These are phyloP conservation scores for Polydrusus pterygomalis DNA, from an alignment of 2,888 invertebrate genomes.

Conservation along the genomic window DNA sequence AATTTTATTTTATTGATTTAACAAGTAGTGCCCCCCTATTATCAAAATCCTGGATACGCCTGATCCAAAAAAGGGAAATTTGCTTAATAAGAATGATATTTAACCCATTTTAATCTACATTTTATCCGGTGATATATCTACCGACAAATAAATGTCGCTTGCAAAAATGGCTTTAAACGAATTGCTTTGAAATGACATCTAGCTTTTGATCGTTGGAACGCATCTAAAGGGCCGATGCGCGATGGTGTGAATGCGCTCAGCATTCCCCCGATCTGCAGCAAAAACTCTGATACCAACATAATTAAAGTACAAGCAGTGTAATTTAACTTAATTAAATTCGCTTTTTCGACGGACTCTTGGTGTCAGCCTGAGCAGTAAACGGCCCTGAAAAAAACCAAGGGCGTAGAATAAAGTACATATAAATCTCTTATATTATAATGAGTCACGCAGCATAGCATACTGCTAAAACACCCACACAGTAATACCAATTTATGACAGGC, in stretches of 20 bases:
- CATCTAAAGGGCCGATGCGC: constrained; percentile 49
- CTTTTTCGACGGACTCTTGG: constrained; percentile 70
- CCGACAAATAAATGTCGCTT: constrained; percentile 52
- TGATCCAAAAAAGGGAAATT: no score
- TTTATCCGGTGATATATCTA: not conserved
- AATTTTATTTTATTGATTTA: no score
- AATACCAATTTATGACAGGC: no score
- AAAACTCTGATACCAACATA: constrained; percentile 75
- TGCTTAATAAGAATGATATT: no score
- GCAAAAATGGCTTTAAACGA: constrained; percentile 42
- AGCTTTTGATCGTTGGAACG: constrained; percentile 58
- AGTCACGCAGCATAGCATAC: no score
- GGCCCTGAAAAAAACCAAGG: constrained; percentile 59
- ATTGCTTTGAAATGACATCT: constrained; percentile 40
- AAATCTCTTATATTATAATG: not conserved
- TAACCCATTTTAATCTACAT: no score
- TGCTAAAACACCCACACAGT: no score
- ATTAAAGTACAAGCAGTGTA: constrained; percentile 76
- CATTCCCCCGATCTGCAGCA: constrained; percentile 65
- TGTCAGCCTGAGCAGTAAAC: constrained; percentile 56
- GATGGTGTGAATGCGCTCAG: constrained; percentile 51
- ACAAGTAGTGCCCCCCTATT: no score
- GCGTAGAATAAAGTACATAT: constrained; percentile 30
- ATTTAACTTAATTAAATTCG: constrained; percentile 76
- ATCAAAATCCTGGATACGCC: no score